Conservation (phyloP, 2,797 vertebrate genomes). For the Trichosurus vulpecula region DNA sequence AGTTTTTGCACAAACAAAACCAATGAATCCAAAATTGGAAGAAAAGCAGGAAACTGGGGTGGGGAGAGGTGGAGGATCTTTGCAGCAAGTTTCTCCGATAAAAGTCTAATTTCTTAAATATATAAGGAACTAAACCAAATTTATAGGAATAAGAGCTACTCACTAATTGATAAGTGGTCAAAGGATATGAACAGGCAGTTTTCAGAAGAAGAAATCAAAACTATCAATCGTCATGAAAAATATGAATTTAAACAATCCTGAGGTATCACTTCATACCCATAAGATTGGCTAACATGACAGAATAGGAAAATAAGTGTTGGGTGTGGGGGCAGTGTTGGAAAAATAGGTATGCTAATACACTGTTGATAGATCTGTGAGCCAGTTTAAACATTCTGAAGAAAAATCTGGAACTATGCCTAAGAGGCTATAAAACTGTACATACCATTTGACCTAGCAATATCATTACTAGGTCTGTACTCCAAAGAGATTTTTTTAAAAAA, state of each 20-base stretch:
- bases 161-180: not conserved
- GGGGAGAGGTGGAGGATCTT: not conserved
- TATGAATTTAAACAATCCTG: not conserved
- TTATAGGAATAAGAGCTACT: no score
- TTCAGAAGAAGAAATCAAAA: not conserved
- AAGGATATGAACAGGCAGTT: not conserved
- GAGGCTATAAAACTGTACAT: not conserved
- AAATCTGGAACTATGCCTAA: not conserved
- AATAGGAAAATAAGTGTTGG: no score
- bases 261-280: no score
- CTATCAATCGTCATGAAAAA: not conserved
- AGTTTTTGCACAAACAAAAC: not conserved
- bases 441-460: not conserved
- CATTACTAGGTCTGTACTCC: not conserved
- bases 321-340: no score
- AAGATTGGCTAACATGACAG: no score
- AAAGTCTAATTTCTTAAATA: not conserved
- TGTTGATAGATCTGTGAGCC: not conserved
- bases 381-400: not conserved
- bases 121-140: not conserved
- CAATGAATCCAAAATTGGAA: not conserved
- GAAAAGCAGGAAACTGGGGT: not conserved
- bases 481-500: not conserved
- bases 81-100: not conserved
- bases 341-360: not conserved